Evolutionary conservation across 2,888 invertebrate genomes (phyloP).

Genomic region (Marasmarcha lunaedactyla): DNA sequence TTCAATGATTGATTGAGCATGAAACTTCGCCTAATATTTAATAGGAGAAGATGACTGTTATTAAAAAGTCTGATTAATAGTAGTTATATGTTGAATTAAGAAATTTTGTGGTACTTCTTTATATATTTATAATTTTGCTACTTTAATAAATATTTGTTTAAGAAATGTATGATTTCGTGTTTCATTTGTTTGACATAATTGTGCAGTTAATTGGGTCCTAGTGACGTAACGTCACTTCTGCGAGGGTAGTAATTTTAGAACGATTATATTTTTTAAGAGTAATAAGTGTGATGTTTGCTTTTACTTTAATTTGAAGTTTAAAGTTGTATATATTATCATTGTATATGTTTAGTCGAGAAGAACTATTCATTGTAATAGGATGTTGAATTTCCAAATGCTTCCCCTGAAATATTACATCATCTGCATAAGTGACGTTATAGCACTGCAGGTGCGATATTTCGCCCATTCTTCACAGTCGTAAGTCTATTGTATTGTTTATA

Average conservation of each 20-base stretch:
- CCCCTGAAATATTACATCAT: no score
- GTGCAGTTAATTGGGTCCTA: conserved; percentile 3
- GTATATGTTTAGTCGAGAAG: conserved; percentile 6
- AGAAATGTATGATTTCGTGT: conserved; percentile 1
- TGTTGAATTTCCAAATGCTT: conserved; percentile 10
- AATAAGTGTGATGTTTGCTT: conserved; percentile 4
- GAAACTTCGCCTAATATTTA: no score
- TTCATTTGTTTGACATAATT: conserved; percentile 5
- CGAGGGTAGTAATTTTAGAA: conserved; percentile 5
- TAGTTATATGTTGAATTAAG: no score
- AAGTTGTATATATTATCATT: conserved; percentile 5
- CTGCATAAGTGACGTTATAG: no score
- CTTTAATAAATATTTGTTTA: conserved; percentile 5
- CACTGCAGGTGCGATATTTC: no score
- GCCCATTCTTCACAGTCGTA: no score
- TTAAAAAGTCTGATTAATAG: no score
- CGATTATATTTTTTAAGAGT: conserved; percentile 4
- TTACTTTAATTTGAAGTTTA: conserved; percentile 7
- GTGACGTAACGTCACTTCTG: conserved; percentile 5
- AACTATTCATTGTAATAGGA: conserved; percentile 6
- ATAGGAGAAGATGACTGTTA: no score
- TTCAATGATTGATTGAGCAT: no score
- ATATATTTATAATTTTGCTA: no score
- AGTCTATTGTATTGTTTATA: no score
- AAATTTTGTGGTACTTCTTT: no score